phyloP scores from a whole-genome alignment of 2,113 vertebrate species.

The Thamnaconus septentrionalis region DNA sequence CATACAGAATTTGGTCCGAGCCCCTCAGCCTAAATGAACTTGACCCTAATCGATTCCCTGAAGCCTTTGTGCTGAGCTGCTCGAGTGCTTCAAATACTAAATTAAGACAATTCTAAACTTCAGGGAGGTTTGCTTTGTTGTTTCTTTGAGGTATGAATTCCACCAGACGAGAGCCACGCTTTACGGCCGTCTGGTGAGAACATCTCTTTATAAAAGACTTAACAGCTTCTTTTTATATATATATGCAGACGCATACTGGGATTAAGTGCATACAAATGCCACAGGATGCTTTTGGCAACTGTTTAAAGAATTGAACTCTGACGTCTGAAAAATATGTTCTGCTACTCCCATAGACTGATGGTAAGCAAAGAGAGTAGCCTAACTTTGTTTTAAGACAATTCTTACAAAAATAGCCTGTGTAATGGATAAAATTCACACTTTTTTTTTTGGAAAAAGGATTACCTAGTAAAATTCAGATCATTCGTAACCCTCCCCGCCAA shows the following conservation, averaged over 20 bases:
- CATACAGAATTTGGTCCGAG: conserved; percentile 54
- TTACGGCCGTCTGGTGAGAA: not conserved
- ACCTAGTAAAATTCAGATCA: conserved; percentile 13
- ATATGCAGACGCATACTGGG: conserved; percentile 47
- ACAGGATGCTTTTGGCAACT: conserved; percentile 45
- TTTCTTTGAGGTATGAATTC: conserved; percentile 30
- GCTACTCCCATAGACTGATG: conserved; percentile 37
- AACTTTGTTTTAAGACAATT: conserved; percentile 25
- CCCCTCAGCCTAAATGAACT: conserved; percentile 9
- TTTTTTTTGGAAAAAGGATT: conserved; percentile 24
- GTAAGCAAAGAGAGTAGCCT: conserved; percentile 17
- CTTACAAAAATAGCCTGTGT: conserved; percentile 57
- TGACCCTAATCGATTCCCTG: conserved; percentile 15
- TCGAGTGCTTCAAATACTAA: conserved; percentile 34
- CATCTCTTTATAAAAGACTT: conserved; percentile 19
- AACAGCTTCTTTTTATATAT: conserved; percentile 10
- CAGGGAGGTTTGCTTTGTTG: not conserved
- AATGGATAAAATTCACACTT: conserved; percentile 30
- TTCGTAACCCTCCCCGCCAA: not conserved
- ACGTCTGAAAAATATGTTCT: conserved; percentile 47
- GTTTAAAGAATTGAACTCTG: conserved; percentile 22
- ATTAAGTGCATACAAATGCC: conserved; percentile 41
- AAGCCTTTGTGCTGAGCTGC: conserved; percentile 34
- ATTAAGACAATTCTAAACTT: conserved; percentile 22
- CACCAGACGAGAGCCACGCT: conserved; percentile 5